phyloP scores from a whole-genome alignment of 1,140 invertebrate genomes.

The Drosophila obscura region DNA sequence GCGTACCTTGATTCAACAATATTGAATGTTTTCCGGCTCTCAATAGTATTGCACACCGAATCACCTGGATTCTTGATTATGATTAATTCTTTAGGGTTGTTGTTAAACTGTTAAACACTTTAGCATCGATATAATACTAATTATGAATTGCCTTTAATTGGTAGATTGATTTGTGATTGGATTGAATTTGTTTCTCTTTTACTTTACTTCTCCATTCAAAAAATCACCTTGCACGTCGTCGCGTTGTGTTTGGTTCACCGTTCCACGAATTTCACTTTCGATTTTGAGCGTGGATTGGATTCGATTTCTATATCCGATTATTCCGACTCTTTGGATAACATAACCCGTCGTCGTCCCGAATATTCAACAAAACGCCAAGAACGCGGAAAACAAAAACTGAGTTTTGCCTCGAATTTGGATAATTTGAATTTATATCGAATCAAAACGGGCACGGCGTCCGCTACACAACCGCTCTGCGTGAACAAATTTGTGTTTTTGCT shows the following conservation, averaged over 20 bases:
- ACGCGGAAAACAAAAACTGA: conserved; percentile 33
- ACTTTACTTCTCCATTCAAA: conserved; percentile 65
- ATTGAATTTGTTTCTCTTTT: conserved; percentile 24
- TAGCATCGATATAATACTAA: conserved; percentile 58
- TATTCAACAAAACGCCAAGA: conserved; percentile 49
- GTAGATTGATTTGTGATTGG: conserved; percentile 11
- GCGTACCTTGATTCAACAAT: conserved; percentile 52
- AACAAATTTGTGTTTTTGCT: conserved; percentile 16
- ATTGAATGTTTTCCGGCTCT: conserved; percentile 42
- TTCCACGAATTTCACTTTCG: conserved; percentile 74
- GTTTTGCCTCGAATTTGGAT: conserved; percentile 24
- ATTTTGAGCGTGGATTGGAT: conserved; percentile 36
- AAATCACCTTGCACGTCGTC: conserved; percentile 47
- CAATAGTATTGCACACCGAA: conserved; percentile 57
- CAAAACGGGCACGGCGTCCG: conserved; percentile 48
- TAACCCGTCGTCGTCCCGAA: too few relatives aligned
- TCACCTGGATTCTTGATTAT: conserved; percentile 50
- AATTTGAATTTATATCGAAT: conserved; percentile 64
- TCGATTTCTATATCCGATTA: conserved; percentile 26
- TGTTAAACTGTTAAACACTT: conserved; percentile 72
- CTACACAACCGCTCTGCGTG: conserved; percentile 74
- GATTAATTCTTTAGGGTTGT: conserved; percentile 16
- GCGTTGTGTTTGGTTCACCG: conserved; percentile 72
- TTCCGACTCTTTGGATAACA: conserved; percentile 26
- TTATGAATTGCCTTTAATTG: conserved; percentile 36